Conservation (phyloP, 1,140 invertebrate species). For the Acyrthosiphon pisum region DNA sequence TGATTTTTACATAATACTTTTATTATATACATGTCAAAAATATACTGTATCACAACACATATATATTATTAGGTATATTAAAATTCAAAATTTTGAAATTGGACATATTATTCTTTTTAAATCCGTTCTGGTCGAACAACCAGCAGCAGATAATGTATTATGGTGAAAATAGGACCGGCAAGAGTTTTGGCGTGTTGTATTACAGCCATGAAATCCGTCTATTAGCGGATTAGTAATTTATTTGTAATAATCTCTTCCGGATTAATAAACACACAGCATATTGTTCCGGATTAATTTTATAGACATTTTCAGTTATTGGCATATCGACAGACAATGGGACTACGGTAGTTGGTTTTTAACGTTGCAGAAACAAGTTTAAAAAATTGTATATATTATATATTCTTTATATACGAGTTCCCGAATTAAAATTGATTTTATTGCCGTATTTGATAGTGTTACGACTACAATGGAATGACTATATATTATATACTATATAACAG, state of each 20-base stretch:
- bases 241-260: constrained; percentile 14
- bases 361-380: background rate
- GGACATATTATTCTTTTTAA: background rate
- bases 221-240: background rate
- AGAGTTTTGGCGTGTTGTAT: background rate
- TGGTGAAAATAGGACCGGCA: background rate
- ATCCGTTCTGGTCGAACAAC: background rate
- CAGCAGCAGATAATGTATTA: background rate
- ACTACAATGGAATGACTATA: background rate
- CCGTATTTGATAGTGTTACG: background rate
- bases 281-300: constrained; percentile 22
- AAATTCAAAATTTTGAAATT: background rate
- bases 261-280: background rate
- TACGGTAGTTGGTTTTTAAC: background rate
- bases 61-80: too few relatives aligned
- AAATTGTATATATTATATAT: background rate
- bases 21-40: background rate
- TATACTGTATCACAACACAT: too few relatives aligned
- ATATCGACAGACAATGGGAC: background rate
- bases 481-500: background rate
- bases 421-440: constrained; percentile 18
- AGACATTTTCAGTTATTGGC: background rate
- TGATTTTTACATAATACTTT: background rate
- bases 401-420: background rate
- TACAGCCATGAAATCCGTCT: background rate